Conservation (phyloP, 2,113 vertebrate genomes). For the Chaetura pelagica region DNA sequence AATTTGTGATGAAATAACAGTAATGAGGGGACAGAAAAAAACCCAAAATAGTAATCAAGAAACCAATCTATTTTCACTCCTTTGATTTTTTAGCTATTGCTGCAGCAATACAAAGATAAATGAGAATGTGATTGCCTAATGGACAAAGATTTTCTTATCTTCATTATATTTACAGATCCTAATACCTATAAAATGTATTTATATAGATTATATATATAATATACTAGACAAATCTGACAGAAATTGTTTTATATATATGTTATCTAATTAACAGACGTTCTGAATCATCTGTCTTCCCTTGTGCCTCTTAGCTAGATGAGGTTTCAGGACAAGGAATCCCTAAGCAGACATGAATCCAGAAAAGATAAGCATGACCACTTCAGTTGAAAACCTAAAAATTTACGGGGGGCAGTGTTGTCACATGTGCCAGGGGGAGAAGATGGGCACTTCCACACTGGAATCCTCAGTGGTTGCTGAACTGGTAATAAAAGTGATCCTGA, state of each 20-base stretch:
- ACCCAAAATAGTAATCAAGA: not conserved
- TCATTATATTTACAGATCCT: not conserved
- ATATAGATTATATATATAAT: no score
- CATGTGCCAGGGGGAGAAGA: not conserved
- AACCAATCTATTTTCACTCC: not conserved
- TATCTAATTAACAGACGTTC: not conserved
- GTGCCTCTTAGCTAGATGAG: not conserved
- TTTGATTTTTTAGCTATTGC: not conserved
- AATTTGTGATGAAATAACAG: not conserved
- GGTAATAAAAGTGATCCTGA: not conserved
- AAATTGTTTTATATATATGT: not conserved
- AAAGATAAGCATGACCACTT: not conserved
- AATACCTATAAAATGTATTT: not conserved
- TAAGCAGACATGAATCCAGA: not conserved
- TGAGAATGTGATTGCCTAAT: not conserved
- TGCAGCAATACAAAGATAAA: not conserved
- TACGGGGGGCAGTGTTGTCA: not conserved
- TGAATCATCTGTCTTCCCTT: not conserved
- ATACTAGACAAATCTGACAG: not conserved
- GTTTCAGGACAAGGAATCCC: not conserved
- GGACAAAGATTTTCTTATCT: not conserved
- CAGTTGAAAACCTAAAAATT: not conserved
- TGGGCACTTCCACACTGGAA: not conserved
- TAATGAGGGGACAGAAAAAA: not conserved
- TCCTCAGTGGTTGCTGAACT: not conserved